These are phyloP conservation scores for Macroteleia sp. DNA, from an alignment of 2,888 invertebrate species.

Conservation along the genomic window DNA sequence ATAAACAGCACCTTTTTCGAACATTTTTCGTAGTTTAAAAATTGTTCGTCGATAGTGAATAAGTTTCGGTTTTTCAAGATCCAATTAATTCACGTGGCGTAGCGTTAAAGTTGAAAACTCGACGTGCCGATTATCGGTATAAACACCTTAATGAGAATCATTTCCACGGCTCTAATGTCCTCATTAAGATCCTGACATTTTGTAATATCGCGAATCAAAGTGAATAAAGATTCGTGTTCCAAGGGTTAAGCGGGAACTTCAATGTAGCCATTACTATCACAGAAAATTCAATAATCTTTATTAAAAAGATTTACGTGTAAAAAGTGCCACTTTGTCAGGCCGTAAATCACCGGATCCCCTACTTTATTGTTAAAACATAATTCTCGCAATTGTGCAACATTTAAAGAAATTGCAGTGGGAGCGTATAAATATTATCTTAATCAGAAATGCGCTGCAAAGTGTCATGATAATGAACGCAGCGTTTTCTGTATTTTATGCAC, in stretches of 20 bases:
- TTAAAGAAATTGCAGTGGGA: not conserved
- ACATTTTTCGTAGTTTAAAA: too few species aligned
- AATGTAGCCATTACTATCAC: slow-evolving; percentile 43
- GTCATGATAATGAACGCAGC: slow-evolving; percentile 47
- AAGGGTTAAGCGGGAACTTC: slow-evolving; percentile 35
- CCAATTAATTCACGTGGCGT: slow-evolving; percentile 21
- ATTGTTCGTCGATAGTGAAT: slow-evolving; percentile 18
- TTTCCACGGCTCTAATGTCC: slow-evolving; percentile 44
- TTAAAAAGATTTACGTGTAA: slow-evolving; percentile 47
- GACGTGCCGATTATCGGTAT: slow-evolving; percentile 27
- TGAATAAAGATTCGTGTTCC: slow-evolving; percentile 49
- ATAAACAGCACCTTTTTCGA: too few species aligned
- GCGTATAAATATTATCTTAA: slow-evolving; percentile 31
- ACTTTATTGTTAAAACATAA: slow-evolving; percentile 8
- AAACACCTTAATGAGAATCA: slow-evolving; percentile 45
- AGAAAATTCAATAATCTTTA: slow-evolving; percentile 53
- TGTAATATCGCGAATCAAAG: slow-evolving; percentile 56
- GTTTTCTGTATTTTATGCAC: slow-evolving; percentile 46
- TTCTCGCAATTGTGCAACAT: not conserved
- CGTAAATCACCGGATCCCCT: slow-evolving; percentile 9
- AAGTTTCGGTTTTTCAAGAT: slow-evolving; percentile 19
- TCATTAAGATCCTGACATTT: slow-evolving; percentile 52
- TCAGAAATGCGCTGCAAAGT: slow-evolving; percentile 27
- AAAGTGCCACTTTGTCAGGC: slow-evolving; percentile 33
- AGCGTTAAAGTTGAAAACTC: slow-evolving; percentile 31